phyloP scores from a whole-genome alignment of 2,797 vertebrate genomes.

The Rhincodon typus region DNA sequence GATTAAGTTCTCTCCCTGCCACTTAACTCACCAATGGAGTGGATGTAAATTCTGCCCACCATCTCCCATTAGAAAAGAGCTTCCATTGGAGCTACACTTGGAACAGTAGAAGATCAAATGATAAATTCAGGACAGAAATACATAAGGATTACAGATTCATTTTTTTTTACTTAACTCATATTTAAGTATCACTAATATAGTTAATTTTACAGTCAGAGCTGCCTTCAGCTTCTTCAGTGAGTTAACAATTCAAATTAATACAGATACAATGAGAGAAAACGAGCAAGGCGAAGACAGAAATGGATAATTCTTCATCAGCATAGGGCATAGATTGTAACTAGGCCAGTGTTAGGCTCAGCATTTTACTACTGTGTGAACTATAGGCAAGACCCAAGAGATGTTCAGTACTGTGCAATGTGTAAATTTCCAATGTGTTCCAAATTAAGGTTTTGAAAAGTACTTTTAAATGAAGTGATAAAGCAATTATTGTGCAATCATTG shows the following conservation, averaged over 20 bases:
- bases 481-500: slow-evolving; percentile 13
- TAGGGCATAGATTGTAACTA: slow-evolving; percentile 43
- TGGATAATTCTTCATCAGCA: slow-evolving; percentile 45
- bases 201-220: slow-evolving; percentile 40
- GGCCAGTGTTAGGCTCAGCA: slow-evolving; percentile 39
- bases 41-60: no score
- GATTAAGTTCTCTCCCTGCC: no score
- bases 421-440: slow-evolving; percentile 14
- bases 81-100: not conserved
- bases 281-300: slow-evolving; percentile 18
- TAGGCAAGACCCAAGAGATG: not conserved
- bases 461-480: slow-evolving; percentile 21
- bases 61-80: not conserved
- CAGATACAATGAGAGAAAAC: slow-evolving; percentile 39
- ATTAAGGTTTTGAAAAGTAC: slow-evolving; percentile 21
- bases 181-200: not conserved
- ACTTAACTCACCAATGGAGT: no score
- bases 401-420: not conserved
- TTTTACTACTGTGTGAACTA: slow-evolving; percentile 38
- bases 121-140: not conserved
- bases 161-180: not conserved
- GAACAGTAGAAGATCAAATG: not conserved
- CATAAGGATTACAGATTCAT: not conserved
- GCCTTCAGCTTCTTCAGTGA: not conserved
- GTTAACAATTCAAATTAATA: slow-evolving; percentile 44